These are phyloP conservation scores for Brassicogethes aeneus DNA, from an alignment of 2,888 invertebrate species.

Conservation along the genomic window DNA sequence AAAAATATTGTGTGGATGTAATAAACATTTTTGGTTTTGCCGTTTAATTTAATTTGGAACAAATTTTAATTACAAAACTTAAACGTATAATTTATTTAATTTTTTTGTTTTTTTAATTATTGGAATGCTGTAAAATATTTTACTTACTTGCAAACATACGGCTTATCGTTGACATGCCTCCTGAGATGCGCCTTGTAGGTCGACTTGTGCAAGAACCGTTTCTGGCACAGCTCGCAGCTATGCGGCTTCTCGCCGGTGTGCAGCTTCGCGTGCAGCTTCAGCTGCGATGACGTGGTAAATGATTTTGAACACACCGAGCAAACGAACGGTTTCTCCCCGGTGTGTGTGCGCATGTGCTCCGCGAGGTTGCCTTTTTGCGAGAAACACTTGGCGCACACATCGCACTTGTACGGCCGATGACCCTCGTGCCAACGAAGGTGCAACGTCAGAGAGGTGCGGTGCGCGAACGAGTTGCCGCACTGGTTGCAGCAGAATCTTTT, in stretches of 20 bases:
- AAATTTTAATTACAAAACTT: no score
- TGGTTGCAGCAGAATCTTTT: conserved; percentile 49
- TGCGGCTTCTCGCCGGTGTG: conserved; percentile 52
- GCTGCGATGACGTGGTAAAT: conserved; percentile 69
- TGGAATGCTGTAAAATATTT: no score
- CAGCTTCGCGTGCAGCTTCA: conserved; percentile 55
- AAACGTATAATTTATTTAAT: no score
- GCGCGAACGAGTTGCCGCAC: conserved; percentile 65
- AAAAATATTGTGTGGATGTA: no score
- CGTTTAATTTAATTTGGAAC: no score
- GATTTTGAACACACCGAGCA: conserved; percentile 57
- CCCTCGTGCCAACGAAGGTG: conserved; percentile 66
- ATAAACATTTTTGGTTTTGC: no score
- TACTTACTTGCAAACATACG: conserved; percentile 52
- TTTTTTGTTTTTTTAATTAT: no score
- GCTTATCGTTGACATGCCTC: conserved; percentile 56
- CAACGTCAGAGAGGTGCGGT: conserved; percentile 67
- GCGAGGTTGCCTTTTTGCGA: conserved; percentile 70
- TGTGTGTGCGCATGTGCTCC: conserved; percentile 70
- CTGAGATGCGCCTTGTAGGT: conserved; percentile 57
- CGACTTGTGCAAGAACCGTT: conserved; percentile 51
- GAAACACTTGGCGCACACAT: conserved; percentile 62
- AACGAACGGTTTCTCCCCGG: conserved; percentile 65
- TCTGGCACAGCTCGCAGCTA: conserved; percentile 50
- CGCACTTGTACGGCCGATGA: conserved; percentile 58